A percentile compares a stretch with the other conserved stretches of the same genome.
These are phyloP conservation scores for Andrena marginata DNA, from an alignment of 2,888 invertebrate species.

Conservation along the genomic window DNA sequence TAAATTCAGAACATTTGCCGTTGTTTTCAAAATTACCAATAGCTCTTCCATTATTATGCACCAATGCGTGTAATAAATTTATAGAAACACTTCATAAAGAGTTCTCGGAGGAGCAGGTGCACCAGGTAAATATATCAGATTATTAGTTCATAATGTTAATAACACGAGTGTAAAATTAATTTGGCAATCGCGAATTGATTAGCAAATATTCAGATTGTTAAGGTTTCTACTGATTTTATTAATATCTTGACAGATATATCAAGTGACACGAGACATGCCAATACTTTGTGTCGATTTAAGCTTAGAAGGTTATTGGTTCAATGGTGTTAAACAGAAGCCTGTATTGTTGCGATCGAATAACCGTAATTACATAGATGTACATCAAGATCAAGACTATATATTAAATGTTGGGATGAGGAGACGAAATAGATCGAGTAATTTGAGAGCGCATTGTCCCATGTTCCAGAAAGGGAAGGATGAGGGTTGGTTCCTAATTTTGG, in stretches of 20 bases:
- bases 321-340: constrained; percentile 46
- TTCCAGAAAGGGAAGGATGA: constrained; percentile 98
- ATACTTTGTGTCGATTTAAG: constrained; percentile 76
- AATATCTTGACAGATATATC: constrained; percentile 75
- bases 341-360: constrained; percentile 63
- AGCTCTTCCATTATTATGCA: constrained; percentile 88
- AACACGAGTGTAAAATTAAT: background rate
- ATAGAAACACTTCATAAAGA: constrained; percentile 88
- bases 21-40: constrained; percentile 85
- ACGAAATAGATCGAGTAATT: constrained; percentile 86
- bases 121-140: constrained; percentile 86
- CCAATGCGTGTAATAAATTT: constrained; percentile 87
- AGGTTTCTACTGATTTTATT: background rate
- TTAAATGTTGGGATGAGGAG: constrained; percentile 87
- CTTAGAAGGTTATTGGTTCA: constrained; percentile 70
- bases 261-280: constrained; percentile 82
- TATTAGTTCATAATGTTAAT: background rate
- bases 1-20: constrained; percentile 89
- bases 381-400: constrained; percentile 88
- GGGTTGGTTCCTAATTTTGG: constrained; percentile 97
- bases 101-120: constrained; percentile 90
- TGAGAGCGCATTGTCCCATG: constrained; percentile 91
- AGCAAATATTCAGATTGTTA: too few species aligned
- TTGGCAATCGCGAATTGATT: background rate
- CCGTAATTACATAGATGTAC: constrained; percentile 69